Base-by-base conservation (phyloP, 2,888 invertebrate genomes). In the Labia minor region DNA sequence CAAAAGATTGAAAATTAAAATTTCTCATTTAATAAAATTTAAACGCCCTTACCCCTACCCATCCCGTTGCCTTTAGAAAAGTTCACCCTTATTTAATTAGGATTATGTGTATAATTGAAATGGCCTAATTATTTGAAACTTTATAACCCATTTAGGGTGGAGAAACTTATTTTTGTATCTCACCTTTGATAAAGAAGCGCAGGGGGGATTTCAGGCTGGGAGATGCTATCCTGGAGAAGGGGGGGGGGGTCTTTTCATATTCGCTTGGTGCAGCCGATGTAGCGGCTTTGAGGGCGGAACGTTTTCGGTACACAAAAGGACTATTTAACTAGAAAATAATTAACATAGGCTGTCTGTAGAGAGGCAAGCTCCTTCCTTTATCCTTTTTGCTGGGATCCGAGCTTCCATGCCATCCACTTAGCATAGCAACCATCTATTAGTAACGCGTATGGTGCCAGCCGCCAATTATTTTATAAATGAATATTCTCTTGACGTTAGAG, bases 321-420 rank as follows among this genome's bases (percentile, higher is more conserved):
- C 49, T 49, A 49, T 49, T 49, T 49, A 49, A 49, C 49, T 49
- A 49, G 49, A 49, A 49, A 49, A 49, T 49, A 49, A 49, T 49
- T 49, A 49, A 49, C 49, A 49, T 16, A 49, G 49, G 49, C 49
- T 49, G 49, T 49, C 49, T 49, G 49, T 49, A 16, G 49, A 16
- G 49, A 49, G 49, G 49, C 49, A 49, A 49, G 6, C n/a, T 11
- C 49, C 14, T n/a, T 11, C 49, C 49, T 49, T 49, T 49, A 49
- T 49, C 49, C 49, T 49, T 49, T 49, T 49, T 49, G 49, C 49
- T 3, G 14, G 49, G 49, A 10, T 49, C 49, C 49, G 14, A 16
- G 49, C 49, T 49, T 49, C 49, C 49, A 49, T 11, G 49, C 49
- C 49, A 49, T 49, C 49, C 49, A 49, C 49, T 49, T 49, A 49